Conservation (phyloP, 92 coral and sea anemone species). For the Zoanthus gigantus region DNA sequence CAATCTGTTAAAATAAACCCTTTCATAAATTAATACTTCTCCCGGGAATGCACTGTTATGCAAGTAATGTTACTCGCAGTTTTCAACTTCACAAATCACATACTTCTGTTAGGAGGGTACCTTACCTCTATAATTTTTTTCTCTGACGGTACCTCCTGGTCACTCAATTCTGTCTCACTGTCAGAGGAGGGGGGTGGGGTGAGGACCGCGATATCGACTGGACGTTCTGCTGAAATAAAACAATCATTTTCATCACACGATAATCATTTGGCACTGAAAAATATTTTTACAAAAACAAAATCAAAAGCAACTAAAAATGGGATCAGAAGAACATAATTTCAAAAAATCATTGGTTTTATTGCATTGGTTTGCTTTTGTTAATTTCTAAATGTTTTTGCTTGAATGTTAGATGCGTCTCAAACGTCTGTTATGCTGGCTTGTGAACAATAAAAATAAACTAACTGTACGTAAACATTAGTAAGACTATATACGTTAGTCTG, state of each 20-base stretch:
- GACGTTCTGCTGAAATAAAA: not conserved
- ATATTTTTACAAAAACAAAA: no score
- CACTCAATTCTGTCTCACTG: constrained; percentile 19
- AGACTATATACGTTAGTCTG: no score
- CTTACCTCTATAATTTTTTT: not conserved
- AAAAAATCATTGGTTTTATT: no score
- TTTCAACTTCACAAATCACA: not conserved
- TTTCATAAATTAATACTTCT: not conserved
- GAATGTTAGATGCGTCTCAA: no score
- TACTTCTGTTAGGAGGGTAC: not conserved
- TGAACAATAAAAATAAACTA: no score
- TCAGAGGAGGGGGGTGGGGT: constrained; percentile 26
- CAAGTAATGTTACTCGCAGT: not conserved
- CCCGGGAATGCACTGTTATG: not conserved
- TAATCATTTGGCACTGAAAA: no score
- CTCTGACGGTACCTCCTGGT: not conserved
- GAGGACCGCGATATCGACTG: constrained; percentile 3
- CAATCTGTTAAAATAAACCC: not conserved
- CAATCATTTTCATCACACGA: not conserved
- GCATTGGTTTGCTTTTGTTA: no score
- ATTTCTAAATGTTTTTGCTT: no score
- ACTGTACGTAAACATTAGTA: no score
- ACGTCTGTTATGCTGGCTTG: no score
- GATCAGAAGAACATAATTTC: not conserved
- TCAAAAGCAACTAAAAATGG: no score